Evolutionary conservation across 2,888 invertebrate genomes (phyloP).

Genomic region (Ormyrus pomaceus): DNA sequence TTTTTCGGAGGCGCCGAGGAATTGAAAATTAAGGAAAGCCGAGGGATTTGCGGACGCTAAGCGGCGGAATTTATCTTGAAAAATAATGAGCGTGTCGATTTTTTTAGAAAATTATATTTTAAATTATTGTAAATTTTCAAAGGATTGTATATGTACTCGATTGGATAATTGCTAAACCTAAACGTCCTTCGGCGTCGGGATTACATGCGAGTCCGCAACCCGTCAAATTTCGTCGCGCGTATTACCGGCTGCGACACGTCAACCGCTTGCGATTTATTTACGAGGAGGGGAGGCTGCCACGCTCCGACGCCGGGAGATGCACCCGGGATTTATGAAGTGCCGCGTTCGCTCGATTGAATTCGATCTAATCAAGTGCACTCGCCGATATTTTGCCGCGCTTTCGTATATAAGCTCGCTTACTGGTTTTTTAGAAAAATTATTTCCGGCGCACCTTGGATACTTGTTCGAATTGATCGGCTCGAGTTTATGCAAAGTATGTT

Average conservation of each 20-base stretch:
- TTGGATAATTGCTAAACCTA: too few species aligned
- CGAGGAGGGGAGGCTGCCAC: neutral
- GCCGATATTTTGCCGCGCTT: constrained; percentile 12
- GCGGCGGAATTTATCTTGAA: too few species aligned
- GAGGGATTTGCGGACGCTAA: too few species aligned
- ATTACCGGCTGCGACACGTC: constrained; percentile 14
- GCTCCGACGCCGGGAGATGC: neutral
- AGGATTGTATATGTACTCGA: too few species aligned
- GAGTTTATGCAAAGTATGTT: too few species aligned
- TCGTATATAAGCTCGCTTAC: neutral
- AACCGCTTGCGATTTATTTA: constrained; percentile 40
- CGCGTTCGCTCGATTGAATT: constrained; percentile 30
- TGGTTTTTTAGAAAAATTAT: neutral
- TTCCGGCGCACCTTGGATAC: neutral
- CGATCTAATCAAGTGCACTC: constrained; percentile 37
- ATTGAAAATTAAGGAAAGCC: too few species aligned
- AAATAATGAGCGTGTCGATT: too few species aligned
- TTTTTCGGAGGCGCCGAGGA: too few species aligned
- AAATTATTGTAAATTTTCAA: too few species aligned
- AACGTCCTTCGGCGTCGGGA: constrained; percentile 6
- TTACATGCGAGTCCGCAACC: constrained; percentile 18
- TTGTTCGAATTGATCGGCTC: neutral
- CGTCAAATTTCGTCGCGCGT: constrained; percentile 44
- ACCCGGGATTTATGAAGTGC: constrained; percentile 52
- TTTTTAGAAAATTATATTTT: too few species aligned